Conservation (phyloP, 2,888 invertebrate species). For the Bellardia bayeri region DNA sequence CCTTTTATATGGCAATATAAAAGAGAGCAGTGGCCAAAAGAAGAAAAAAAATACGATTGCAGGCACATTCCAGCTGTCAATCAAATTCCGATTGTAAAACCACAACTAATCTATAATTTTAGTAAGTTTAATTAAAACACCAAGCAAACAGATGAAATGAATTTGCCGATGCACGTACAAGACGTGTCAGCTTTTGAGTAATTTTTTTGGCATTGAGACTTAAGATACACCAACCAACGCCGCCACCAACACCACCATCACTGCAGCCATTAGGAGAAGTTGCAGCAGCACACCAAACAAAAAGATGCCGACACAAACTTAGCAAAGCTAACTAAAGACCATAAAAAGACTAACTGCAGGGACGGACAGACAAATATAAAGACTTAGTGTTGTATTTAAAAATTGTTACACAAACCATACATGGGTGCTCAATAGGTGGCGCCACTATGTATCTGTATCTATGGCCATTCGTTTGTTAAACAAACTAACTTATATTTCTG, state of each 20-base stretch:
- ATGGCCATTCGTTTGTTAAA: not conserved
- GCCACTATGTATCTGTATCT: conserved; percentile 50
- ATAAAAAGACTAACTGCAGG: conserved; percentile 32
- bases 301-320: conserved; percentile 51
- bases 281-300: not conserved
- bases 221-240: conserved; percentile 27
- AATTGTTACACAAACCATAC: conserved; percentile 57
- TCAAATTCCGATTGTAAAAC: conserved; percentile 53
- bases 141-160: conserved; percentile 48
- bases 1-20: not conserved
- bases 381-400: conserved; percentile 31
- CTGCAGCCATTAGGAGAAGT: not conserved
- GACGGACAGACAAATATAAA: not conserved
- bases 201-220: conserved; percentile 57
- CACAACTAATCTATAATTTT: conserved; percentile 68
- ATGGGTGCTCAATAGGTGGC: conserved; percentile 73
- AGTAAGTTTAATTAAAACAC: conserved; percentile 66
- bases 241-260: conserved; percentile 6
- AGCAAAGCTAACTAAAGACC: conserved; percentile 21
- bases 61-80: conserved; percentile 68
- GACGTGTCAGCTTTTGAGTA: conserved; percentile 69
- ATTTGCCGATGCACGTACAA: conserved; percentile 59
- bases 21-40: not conserved
- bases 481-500: conserved; percentile 22
- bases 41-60: conserved; percentile 19